Conservation (phyloP, 2,888 invertebrate species). For the Drosophila testacea region DNA sequence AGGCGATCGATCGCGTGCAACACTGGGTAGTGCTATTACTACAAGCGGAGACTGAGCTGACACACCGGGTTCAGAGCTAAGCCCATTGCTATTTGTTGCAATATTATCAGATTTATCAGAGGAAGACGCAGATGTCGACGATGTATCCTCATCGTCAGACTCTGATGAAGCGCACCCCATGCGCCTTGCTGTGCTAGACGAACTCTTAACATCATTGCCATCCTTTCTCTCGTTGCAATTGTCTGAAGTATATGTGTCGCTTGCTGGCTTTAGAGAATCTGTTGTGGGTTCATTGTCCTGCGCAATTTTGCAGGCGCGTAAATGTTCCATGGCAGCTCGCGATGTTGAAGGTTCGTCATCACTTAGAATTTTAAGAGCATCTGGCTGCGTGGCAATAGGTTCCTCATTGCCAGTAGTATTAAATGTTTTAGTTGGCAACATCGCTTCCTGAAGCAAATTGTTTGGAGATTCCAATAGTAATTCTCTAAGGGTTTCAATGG, state of each 20-base stretch:
- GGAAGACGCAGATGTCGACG: constrained; percentile 61
- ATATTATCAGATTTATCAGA: constrained; percentile 58
- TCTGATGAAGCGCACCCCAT: constrained; percentile 42
- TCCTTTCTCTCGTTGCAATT: constrained; percentile 50
- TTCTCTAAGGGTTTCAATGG: constrained; percentile 86
- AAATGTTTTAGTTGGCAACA: constrained; percentile 28
- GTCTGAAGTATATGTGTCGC: constrained; percentile 33
- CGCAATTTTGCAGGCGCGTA: constrained; percentile 56
- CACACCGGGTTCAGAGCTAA: constrained; percentile 30
- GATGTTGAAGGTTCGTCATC: constrained; percentile 70
- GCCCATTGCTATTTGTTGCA: constrained; percentile 29
- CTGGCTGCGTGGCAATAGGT: constrained; percentile 15
- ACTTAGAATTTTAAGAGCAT: constrained; percentile 47
- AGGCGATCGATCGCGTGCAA: constrained; percentile 32
- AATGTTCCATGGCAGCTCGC: constrained; percentile 65
- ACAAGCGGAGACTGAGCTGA: constrained; percentile 49
- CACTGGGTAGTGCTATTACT: constrained; percentile 56
- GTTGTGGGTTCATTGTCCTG: constrained; percentile 28
- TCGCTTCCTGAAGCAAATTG: constrained; percentile 32
- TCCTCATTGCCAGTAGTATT: constrained; percentile 48
- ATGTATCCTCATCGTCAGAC: constrained; percentile 63
- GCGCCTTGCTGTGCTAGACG: constrained; percentile 9
- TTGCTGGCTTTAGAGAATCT: constrained; percentile 21
- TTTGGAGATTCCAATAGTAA: constrained; percentile 85
- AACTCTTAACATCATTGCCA: constrained; percentile 4